These are phyloP conservation scores for Macrosiphum euphorbiae DNA, from an alignment of 2,888 invertebrate species.

Conservation along the genomic window DNA sequence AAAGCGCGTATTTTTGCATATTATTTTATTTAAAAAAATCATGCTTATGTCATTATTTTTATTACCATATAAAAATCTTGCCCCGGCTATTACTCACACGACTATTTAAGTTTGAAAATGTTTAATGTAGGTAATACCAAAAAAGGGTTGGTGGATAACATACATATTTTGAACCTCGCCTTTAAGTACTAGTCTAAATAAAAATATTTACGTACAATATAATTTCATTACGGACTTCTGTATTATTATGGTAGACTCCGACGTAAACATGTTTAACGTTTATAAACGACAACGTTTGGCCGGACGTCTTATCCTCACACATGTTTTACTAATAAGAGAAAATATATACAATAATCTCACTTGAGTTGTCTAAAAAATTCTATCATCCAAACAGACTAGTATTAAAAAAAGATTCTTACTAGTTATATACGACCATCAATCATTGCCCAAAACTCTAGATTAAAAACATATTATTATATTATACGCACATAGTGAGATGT, in stretches of 20 bases:
- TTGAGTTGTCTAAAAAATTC: not conserved
- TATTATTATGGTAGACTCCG: not conserved
- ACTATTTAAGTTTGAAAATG: not conserved
- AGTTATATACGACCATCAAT: not conserved
- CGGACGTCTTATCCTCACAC: not conserved
- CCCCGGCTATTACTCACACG: too few species aligned
- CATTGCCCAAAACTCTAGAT: not conserved
- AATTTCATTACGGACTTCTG: not conserved
- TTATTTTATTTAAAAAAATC: too few species aligned
- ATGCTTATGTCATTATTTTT: too few species aligned
- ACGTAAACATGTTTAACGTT: constrained; percentile 33
- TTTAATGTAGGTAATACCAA: not conserved
- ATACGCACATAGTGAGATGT: not conserved
- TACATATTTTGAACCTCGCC: not conserved
- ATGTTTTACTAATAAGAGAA: constrained; percentile 11
- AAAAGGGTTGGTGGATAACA: not conserved
- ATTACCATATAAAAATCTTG: too few species aligned
- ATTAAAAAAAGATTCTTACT: constrained; percentile 6
- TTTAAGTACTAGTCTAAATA: not conserved
- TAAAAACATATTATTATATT: not conserved
- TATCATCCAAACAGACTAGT: not conserved
- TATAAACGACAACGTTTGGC: constrained; percentile 29
- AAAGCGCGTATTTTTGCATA: too few species aligned
- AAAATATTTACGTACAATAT: constrained; percentile 21
- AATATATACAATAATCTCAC: not conserved